Evolutionary conservation across 2,113 vertebrate species (phyloP), one percentile per base, ranked within the genome.

Genomic region (Vicugna pacos): DNA sequence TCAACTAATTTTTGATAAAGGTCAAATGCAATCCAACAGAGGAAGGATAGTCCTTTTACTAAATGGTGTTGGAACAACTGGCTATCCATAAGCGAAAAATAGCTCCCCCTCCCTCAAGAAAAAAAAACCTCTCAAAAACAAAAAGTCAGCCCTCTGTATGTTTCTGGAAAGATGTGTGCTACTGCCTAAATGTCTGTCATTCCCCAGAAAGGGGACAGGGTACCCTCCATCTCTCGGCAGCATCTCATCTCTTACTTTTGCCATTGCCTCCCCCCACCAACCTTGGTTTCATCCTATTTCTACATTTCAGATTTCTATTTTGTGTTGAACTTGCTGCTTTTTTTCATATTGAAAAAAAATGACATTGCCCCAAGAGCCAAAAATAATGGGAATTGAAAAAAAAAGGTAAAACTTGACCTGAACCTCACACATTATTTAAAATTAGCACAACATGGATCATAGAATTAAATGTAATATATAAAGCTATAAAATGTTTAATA

Each of bases 301-400:
- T 92, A 56, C 42, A 89, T 42, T 42, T 42, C 38, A 42, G 38
- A 42, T 42, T 42, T 42, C 38, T 42, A 42, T 42, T 42, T 42
- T 42, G 38, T 42, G 38, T 42, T 42, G 38, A 42, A 42, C 38
- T 42, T 42, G 38, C 38, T 42, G 38, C 84, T 88, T 98, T 98
- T 98, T 98, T 98, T 98, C 97, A 98, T 98, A 98, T 98, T 98
- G 98, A 98, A 98, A 98, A 98, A 98, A 98, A 97, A 98, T 91
- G 84, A 96, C 94, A 89, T 93, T 93, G 69, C 97, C 91, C 95
- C 97, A 81, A 73, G 62, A 95, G 94, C 82, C 96, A 89, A 95
- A 97, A 98, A 95, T 97, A 98, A 96, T 75, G 89, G 93, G 91
- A 98, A 97, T 91, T 92, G 80, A 88, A 94, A 97, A 97, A 65